phyloP scores from a whole-genome alignment of 1,140 invertebrate genomes.

The Argopecten irradians region DNA sequence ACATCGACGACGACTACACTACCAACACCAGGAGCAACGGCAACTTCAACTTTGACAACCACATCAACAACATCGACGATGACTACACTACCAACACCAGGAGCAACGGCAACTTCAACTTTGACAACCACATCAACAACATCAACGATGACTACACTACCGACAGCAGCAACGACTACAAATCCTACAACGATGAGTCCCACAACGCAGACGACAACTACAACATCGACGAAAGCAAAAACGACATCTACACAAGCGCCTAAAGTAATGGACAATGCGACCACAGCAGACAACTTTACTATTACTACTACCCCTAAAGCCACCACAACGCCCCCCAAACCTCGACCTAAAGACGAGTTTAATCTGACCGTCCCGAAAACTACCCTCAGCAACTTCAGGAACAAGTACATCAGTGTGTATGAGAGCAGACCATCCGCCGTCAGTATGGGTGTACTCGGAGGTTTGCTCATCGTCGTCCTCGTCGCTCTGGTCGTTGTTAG shows the following conservation, averaged over 20 bases:
- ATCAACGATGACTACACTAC: too few relatives aligned
- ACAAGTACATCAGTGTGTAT: not conserved
- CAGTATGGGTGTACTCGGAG: not conserved
- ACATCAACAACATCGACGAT: too few relatives aligned
- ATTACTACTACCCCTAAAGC: too few relatives aligned
- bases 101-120: not conserved
- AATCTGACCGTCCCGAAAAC: not conserved
- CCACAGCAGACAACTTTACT: too few relatives aligned
- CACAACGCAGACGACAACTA: too few relatives aligned
- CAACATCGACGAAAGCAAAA: too few relatives aligned
- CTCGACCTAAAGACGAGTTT: not conserved
- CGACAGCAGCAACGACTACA: not conserved
- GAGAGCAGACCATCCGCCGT: not conserved
- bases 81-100: not conserved
- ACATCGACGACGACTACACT: too few relatives aligned
- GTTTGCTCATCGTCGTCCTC: not conserved
- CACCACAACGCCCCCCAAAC: too few relatives aligned
- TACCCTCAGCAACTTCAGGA: not conserved
- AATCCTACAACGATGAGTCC: too few relatives aligned
- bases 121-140: not conserved
- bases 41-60: not conserved
- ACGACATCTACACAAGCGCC: too few relatives aligned
- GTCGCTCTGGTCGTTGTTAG: not conserved
- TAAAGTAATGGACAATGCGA: too few relatives aligned
- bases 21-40: not conserved